phyloP scores from a whole-genome alignment of 2,888 invertebrate genomes.

The Rhagium mordax region DNA sequence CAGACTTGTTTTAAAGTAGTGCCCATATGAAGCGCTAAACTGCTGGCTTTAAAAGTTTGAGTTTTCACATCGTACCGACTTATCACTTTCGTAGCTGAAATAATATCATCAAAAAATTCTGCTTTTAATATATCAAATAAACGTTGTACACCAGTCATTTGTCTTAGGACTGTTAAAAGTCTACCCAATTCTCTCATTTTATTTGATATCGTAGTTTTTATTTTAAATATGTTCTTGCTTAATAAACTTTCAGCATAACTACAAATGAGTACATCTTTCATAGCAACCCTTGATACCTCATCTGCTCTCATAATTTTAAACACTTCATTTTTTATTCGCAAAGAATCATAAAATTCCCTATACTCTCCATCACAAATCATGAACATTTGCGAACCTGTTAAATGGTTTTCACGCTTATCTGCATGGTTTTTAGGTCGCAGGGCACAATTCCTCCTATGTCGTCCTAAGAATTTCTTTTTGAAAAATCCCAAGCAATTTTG shows the following conservation, averaged over 20 bases:
- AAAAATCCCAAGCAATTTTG: background rate
- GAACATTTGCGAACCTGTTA: background rate
- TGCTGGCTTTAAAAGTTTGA: background rate
- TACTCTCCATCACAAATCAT: background rate
- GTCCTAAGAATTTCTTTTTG: background rate
- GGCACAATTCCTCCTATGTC: background rate
- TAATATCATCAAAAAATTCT: slow-evolving; percentile 36
- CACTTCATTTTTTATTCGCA: slow-evolving; percentile 35
- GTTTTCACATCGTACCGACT: background rate
- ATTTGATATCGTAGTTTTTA: slow-evolving; percentile 33
- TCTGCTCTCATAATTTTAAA: slow-evolving; percentile 42
- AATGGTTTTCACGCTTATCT: background rate
- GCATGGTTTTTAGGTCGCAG: background rate
- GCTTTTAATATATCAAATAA: slow-evolving; percentile 26
- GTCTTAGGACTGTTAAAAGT: slow-evolving; percentile 33
- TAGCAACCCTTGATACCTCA: slow-evolving; percentile 37
- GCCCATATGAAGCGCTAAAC: background rate
- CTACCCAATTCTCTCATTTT: slow-evolving; percentile 44
- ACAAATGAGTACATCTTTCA: slow-evolving; percentile 40
- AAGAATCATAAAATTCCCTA: slow-evolving; percentile 2
- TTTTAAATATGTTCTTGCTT: slow-evolving; percentile 42
- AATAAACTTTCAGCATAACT: slow-evolving; percentile 40
- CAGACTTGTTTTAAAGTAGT: background rate
- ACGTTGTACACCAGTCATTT: slow-evolving; percentile 11
- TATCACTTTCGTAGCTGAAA: slow-evolving; percentile 10